phyloP scores from a whole-genome alignment of 92 coral and sea anemone genomes.

The Zoanthus sociatus region DNA sequence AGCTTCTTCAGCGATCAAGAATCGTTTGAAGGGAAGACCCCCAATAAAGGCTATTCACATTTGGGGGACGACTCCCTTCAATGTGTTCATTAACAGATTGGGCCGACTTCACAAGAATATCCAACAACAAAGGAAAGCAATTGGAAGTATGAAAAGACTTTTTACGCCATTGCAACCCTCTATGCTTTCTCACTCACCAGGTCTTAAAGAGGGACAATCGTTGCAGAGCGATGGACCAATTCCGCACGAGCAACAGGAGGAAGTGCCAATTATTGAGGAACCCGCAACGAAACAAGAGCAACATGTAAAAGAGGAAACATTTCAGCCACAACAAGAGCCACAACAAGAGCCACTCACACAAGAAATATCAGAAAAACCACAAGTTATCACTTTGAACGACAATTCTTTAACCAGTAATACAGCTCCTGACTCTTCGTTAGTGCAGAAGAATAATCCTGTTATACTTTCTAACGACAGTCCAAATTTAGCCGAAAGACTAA shows the following conservation, averaged over 20 bases:
- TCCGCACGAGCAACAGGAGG: neutral
- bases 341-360: neutral
- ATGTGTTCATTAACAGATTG: conserved; percentile 71
- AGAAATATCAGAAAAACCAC: conserved; percentile 24
- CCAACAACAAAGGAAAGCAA: conserved; percentile 56
- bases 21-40: conserved; percentile 47
- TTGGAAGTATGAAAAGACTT: conserved; percentile 63
- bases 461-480: neutral
- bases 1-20: conserved; percentile 84
- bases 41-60: conserved; percentile 94
- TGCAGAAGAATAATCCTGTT: neutral
- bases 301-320: neutral
- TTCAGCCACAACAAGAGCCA: neutral
- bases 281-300: conserved; percentile 4
- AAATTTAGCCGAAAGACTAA: neutral
- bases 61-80: conserved; percentile 95
- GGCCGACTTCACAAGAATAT: conserved; percentile 67
- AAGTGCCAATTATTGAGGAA: neutral
- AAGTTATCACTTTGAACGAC: conserved; percentile 6
- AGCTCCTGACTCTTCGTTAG: neutral
- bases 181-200: conserved; percentile 11
- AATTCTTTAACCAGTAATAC: neutral
- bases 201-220: neutral
- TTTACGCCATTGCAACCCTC: conserved; percentile 63
- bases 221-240: neutral